Conservation (phyloP, 2,888 invertebrate species). For the Oligia strigilis region DNA sequence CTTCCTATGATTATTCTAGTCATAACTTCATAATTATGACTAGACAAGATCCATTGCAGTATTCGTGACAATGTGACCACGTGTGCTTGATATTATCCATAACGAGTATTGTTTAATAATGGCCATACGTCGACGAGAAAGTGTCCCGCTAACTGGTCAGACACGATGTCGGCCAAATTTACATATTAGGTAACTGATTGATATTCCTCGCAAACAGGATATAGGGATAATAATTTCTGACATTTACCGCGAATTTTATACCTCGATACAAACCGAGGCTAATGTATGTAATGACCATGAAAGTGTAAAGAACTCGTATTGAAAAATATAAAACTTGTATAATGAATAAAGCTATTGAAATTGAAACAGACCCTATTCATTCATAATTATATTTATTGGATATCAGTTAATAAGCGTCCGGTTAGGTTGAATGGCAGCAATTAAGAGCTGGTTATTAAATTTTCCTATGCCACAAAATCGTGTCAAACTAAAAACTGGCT, state of each 20-base stretch:
- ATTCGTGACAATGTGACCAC: constrained; percentile 61
- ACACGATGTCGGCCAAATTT: constrained; percentile 83
- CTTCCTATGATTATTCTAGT: constrained; percentile 42
- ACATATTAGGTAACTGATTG: constrained; percentile 82
- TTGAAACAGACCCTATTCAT: constrained; percentile 25
- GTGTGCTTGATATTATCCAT: constrained; percentile 71
- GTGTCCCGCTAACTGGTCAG: constrained; percentile 81
- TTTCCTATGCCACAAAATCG: constrained; percentile 32
- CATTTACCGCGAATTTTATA: constrained; percentile 29
- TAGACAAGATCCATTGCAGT: constrained; percentile 38
- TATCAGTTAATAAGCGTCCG: constrained; percentile 40
- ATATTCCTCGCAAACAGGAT: constrained; percentile 59
- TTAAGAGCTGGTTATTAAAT: constrained; percentile 41
- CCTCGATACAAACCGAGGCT: neutral
- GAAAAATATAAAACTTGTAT: constrained; percentile 10
- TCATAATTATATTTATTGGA: constrained; percentile 44
- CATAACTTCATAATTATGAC: constrained; percentile 47
- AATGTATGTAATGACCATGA: constrained; percentile 29
- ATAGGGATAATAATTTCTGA: constrained; percentile 51
- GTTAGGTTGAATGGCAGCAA: constrained; percentile 33
- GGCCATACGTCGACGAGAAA: constrained; percentile 80
- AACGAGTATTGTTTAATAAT: constrained; percentile 86
- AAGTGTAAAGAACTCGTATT: constrained; percentile 16
- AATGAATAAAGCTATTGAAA: constrained; percentile 12
- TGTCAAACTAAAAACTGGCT: constrained; percentile 34